A percentile compares a stretch with the other conserved stretches of the same genome.
Evolutionary conservation across 2,888 invertebrate genomes (phyloP).

Genomic region (Agrenia bidenticulata): DNA sequence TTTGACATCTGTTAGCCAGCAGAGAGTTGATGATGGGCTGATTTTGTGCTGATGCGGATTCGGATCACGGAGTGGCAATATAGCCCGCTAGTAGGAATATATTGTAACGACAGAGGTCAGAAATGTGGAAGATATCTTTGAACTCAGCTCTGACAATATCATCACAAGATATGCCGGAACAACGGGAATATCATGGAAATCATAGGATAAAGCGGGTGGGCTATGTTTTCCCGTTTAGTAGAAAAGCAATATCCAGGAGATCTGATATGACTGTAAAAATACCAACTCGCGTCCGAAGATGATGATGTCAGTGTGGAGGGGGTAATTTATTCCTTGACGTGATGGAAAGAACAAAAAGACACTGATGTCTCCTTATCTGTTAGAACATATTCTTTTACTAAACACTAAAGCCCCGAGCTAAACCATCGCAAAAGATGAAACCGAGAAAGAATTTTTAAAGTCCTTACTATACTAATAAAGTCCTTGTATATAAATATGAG

Average conservation of each 20-base stretch:
- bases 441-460: too few relatives aligned
- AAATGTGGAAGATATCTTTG: slow-evolving; percentile 10
- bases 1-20: slow-evolving; percentile 25
- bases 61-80: slow-evolving; percentile 53
- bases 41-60: slow-evolving; percentile 48
- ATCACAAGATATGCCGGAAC: not conserved
- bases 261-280: slow-evolving; percentile 12
- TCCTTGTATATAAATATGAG: not conserved
- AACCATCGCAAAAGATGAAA: slow-evolving; percentile 5
- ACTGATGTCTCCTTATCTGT: slow-evolving; percentile 45
- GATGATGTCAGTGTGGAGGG: slow-evolving; percentile 44
- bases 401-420: slow-evolving; percentile 38
- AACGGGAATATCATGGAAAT: not conserved
- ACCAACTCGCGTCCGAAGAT: slow-evolving; percentile 31
- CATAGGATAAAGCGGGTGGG: not conserved
- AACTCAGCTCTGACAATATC: not conserved
- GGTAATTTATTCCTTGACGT: slow-evolving; percentile 49
- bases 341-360: slow-evolving; percentile 43
- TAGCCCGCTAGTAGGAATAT: slow-evolving; percentile 9
- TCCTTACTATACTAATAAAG: too few relatives aligned
- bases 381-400: slow-evolving; percentile 45
- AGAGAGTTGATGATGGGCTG: slow-evolving; percentile 46
- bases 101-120: slow-evolving; percentile 15
- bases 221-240: slow-evolving; percentile 1
- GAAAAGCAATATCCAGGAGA: slow-evolving; percentile 2